Percentiles rank a stretch among this genome's conserved stretches.
phyloP scores from a whole-genome alignment of 1,140 invertebrate genomes.

The Drosophila bipectinata region DNA sequence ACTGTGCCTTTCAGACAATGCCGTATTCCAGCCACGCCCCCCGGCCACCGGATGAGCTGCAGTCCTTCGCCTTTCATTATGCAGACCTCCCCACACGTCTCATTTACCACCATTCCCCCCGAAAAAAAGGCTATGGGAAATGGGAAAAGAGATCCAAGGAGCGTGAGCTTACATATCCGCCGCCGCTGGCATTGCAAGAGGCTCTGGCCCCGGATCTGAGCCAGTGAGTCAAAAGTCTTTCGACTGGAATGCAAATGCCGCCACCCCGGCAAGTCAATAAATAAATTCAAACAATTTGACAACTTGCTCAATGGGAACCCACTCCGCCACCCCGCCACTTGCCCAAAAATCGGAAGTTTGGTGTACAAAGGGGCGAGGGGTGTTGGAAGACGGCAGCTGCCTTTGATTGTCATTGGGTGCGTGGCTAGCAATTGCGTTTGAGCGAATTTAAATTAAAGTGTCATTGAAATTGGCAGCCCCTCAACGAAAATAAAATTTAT shows the following conservation, averaged over 20 bases:
- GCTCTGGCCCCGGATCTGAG: conserved; percentile 9
- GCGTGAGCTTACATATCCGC: conserved; percentile 62
- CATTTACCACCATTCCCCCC: background rate
- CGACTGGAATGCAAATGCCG: conserved; percentile 75
- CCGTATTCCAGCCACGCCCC: background rate
- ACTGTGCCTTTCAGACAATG: conserved; percentile 39
- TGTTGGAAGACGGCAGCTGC: background rate
- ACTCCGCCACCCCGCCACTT: background rate
- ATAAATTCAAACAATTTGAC: conserved; percentile 83
- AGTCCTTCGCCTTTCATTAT: conserved; percentile 65
- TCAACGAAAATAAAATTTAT: conserved; percentile 81
- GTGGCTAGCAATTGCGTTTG: conserved; percentile 78
- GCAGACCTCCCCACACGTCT: conserved; percentile 12
- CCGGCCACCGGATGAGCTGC: conserved; percentile 19
- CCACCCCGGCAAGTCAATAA: conserved; percentile 70
- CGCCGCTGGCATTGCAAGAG: conserved; percentile 34
- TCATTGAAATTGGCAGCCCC: conserved; percentile 79
- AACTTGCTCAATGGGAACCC: conserved; percentile 71
- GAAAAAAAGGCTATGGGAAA: too few species aligned
- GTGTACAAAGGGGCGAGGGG: background rate
- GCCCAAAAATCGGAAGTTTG: conserved; percentile 45
- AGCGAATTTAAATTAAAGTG: conserved; percentile 83
- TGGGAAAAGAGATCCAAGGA: conserved; percentile 17
- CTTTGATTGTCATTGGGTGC: conserved; percentile 71
- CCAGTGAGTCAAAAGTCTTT: conserved; percentile 69